phyloP scores from a whole-genome alignment of 2,113 vertebrate genomes.

The Paradoxurus hermaphroditus region DNA sequence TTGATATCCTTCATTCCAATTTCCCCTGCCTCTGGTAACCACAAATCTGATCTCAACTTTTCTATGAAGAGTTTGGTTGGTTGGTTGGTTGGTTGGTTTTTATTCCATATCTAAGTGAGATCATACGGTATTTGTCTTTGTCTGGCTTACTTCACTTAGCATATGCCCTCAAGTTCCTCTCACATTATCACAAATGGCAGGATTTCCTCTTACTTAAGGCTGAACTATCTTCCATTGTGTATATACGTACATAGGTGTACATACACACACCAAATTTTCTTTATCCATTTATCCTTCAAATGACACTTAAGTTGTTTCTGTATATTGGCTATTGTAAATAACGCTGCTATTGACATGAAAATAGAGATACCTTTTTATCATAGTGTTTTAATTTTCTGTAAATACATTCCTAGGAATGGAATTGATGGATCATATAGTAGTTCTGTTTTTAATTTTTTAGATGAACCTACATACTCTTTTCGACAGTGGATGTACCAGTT shows the following conservation, averaged over 20 bases:
- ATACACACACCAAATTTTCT: not conserved
- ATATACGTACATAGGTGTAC: not conserved
- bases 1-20: not conserved
- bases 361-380: not conserved
- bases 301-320: not conserved
- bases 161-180: not conserved
- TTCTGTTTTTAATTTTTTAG: not conserved
- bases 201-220: not conserved
- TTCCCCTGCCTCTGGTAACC: not conserved
- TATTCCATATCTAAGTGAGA: not conserved
- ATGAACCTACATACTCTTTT: not conserved
- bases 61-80: not conserved
- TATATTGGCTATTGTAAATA: not conserved
- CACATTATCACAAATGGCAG: not conserved
- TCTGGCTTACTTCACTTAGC: not conserved
- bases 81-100: not conserved
- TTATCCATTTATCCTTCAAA: not conserved
- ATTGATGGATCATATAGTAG: not conserved
- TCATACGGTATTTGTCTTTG: not conserved
- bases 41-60: not conserved
- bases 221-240: not conserved
- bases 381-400: not conserved
- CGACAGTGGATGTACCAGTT: not conserved
- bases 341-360: not conserved
- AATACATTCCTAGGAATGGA: not conserved